Conservation (phyloP, 2,113 vertebrate species). For the Falco punctatus region DNA sequence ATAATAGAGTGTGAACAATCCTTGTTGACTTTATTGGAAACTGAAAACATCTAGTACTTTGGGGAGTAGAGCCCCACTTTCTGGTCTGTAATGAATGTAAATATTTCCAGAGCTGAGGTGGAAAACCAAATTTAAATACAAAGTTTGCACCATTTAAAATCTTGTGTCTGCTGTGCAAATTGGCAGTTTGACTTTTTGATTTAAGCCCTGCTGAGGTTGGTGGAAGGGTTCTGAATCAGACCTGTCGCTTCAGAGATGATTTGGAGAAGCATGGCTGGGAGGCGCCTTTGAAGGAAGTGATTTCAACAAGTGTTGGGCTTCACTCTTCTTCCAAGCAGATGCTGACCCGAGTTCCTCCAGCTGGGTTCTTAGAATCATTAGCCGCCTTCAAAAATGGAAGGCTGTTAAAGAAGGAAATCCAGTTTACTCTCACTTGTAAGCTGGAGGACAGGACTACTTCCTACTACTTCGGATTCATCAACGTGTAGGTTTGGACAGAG, state of each 20-base stretch:
- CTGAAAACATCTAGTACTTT: neutral
- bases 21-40: neutral
- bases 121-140: neutral
- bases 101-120: neutral
- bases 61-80: neutral
- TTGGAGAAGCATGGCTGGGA: neutral
- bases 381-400: neutral
- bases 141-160: neutral
- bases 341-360: neutral
- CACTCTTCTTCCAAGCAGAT: neutral
- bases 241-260: rapidly evolving
- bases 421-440: neutral
- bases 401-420: neutral
- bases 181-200: neutral
- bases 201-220: neutral
- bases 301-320: neutral
- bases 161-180: neutral
- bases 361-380: neutral
- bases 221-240: neutral
- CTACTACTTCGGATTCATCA: neutral
- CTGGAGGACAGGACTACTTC: neutral
- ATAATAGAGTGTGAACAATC: neutral
- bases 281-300: neutral
- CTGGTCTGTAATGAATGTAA: neutral
- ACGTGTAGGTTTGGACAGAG: neutral